These are phyloP conservation scores for Girardia tigrina DNA, from an alignment of 2,888 invertebrate species.

Conservation along the genomic window DNA sequence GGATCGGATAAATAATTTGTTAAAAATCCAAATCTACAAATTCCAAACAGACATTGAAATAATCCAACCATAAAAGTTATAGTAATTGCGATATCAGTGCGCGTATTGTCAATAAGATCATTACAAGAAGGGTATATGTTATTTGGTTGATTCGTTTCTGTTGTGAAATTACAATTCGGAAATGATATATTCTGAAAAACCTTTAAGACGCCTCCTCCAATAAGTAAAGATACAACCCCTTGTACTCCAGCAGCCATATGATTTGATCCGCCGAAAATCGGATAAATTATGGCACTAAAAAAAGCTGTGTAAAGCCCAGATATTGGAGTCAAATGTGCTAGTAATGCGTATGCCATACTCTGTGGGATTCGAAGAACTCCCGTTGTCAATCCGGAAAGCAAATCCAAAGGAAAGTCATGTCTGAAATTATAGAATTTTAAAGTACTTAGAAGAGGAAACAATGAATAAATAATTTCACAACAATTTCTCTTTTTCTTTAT, in stretches of 20 bases:
- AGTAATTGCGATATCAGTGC: slow-evolving; percentile 31
- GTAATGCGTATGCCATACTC: slow-evolving; percentile 37
- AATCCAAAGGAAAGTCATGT: slow-evolving; percentile 31
- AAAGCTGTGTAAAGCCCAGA: slow-evolving; percentile 36
- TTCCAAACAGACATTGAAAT: slow-evolving; percentile 40
- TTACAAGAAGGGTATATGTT: neutral
- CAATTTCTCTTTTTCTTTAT: neutral
- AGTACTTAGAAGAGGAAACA: slow-evolving; percentile 32
- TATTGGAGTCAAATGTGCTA: slow-evolving; percentile 33
- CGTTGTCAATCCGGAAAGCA: slow-evolving; percentile 33
- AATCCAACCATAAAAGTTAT: slow-evolving; percentile 33
- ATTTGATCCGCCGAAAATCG: slow-evolving; percentile 34
- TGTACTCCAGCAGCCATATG: slow-evolving; percentile 35
- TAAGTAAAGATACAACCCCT: slow-evolving; percentile 36
- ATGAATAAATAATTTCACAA: neutral
- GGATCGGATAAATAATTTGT: slow-evolving; percentile 47
- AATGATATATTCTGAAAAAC: neutral
- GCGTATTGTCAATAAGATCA: neutral
- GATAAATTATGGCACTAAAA: slow-evolving; percentile 33
- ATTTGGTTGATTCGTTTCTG: neutral
- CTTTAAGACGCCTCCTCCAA: slow-evolving; percentile 27
- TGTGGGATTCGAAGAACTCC: slow-evolving; percentile 36
- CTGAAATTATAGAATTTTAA: slow-evolving; percentile 31
- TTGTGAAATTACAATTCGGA: neutral
- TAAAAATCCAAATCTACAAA: slow-evolving; percentile 45